Evolutionary conservation across 2,888 invertebrate species (phyloP).

Genomic region (Anthophora plumipes): DNA sequence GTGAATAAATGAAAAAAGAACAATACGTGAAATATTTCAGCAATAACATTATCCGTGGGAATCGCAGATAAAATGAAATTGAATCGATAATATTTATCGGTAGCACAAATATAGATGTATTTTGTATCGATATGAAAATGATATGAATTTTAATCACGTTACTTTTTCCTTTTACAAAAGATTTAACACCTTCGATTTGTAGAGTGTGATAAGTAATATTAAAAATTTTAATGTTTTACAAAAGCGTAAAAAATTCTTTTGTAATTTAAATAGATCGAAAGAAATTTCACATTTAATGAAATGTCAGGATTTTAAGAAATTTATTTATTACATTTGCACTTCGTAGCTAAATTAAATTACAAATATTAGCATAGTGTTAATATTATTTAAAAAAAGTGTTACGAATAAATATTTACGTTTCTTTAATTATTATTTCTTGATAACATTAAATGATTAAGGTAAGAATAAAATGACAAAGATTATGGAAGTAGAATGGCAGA

Average conservation of each 20-base stretch:
- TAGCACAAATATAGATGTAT: neutral
- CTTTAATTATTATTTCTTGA: too few relatives aligned
- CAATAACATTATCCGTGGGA: neutral
- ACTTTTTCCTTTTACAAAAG: neutral
- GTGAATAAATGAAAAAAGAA: neutral
- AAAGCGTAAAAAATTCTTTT: neutral
- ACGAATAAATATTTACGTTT: too few relatives aligned
- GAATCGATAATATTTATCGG: conserved; percentile 22
- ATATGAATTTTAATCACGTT: neutral
- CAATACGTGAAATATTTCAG: neutral
- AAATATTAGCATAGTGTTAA: too few relatives aligned
- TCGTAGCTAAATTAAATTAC: too few relatives aligned
- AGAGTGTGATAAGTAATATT: neutral
- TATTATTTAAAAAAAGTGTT: too few relatives aligned
- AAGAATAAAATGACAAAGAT: neutral
- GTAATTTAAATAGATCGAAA: neutral
- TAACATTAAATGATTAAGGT: neutral
- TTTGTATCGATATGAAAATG: neutral
- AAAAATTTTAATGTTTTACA: neutral
- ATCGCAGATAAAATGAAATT: conserved; percentile 15
- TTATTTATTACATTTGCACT: too few relatives aligned
- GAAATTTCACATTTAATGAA: neutral
- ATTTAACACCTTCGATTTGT: neutral
- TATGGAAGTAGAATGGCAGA: neutral
- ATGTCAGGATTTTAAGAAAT: neutral